Conservation (phyloP, 2,113 vertebrate species). For the Oryzias curvinotus region DNA sequence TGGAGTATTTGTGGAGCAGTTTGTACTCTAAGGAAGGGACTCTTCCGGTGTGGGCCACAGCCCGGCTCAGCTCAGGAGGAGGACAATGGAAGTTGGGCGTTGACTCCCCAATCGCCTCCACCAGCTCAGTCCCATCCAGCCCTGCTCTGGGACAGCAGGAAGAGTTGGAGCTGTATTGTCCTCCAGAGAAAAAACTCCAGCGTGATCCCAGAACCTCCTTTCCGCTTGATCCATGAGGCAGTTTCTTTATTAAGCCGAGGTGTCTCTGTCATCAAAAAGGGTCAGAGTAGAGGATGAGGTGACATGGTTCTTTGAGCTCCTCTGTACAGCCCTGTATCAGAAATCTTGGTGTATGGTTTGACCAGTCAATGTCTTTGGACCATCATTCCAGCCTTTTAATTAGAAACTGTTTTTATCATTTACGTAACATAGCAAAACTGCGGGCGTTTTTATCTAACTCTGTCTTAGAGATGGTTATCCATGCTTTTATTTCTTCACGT, state of each 20-base stretch:
- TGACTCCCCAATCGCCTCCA: constrained; percentile 52
- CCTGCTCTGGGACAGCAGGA: constrained; percentile 60
- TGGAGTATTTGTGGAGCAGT: constrained; percentile 15
- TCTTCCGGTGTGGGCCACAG: constrained; percentile 46
- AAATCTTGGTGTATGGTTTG: too few species aligned
- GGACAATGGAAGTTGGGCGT: constrained; percentile 70
- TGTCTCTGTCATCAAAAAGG: constrained; percentile 28
- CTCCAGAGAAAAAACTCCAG: constrained; percentile 59
- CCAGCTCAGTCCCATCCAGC: constrained; percentile 10
- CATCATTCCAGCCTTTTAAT: too few species aligned
- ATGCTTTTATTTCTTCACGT: too few species aligned
- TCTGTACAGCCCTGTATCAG: too few species aligned
- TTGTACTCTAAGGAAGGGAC: constrained; percentile 50
- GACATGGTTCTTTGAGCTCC: too few species aligned
- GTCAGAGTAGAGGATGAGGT: not conserved
- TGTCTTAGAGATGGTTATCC: too few species aligned
- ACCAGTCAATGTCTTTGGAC: too few species aligned
- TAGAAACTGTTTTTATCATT: too few species aligned
- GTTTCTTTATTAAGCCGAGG: constrained; percentile 61
- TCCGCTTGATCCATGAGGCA: constrained; percentile 48
- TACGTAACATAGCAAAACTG: too few species aligned
- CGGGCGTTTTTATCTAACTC: too few species aligned
- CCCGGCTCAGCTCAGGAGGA: constrained; percentile 26
- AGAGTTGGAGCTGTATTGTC: constrained; percentile 56
- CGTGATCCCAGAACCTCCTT: constrained; percentile 58